These are phyloP conservation scores for Trichonephila inaurata DNA, from an alignment of 1,140 invertebrate genomes.

Conservation along the genomic window DNA sequence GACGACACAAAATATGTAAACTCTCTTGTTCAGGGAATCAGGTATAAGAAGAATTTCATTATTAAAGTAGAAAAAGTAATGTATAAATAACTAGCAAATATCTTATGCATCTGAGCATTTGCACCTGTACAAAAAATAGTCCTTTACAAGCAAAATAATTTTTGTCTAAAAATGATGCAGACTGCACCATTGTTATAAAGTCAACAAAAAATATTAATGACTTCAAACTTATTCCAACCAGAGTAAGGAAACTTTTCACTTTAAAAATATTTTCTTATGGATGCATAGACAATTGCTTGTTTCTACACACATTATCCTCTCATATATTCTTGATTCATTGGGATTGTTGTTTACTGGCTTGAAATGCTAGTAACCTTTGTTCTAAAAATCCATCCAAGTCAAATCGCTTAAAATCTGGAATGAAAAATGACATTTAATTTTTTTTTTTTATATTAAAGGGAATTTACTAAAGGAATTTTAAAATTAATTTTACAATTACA, in stretches of 20 bases:
- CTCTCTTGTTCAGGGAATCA: constrained; percentile 1
- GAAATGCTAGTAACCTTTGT: constrained; percentile 53
- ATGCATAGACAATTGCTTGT: constrained; percentile 21
- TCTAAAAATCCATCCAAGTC: constrained; percentile 71
- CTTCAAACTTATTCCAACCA: constrained; percentile 36
- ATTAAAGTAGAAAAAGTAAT: constrained; percentile 73
- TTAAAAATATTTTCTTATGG: constrained; percentile 65
- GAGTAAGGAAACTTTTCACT: not conserved
- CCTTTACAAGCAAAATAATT: constrained; percentile 66
- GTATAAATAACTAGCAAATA: constrained; percentile 66
- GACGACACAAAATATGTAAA: constrained; percentile 8
- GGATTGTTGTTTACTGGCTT: constrained; percentile 61
- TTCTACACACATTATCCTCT: not conserved
- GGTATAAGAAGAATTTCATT: constrained; percentile 14
- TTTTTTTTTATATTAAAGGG: no score
- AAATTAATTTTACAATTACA: no score
- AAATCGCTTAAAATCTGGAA: constrained; percentile 74
- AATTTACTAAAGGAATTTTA: no score
- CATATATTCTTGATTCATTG: constrained; percentile 15
- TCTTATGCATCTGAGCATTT: constrained; percentile 5
- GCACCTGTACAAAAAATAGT: constrained; percentile 53
- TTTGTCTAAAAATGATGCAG: constrained; percentile 34
- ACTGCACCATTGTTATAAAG: not conserved
- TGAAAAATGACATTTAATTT: not conserved
- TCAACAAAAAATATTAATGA: constrained; percentile 9